These are phyloP conservation scores for Sympetrum striolatum DNA, from an alignment of 2,888 invertebrate genomes.

Conservation along the genomic window DNA sequence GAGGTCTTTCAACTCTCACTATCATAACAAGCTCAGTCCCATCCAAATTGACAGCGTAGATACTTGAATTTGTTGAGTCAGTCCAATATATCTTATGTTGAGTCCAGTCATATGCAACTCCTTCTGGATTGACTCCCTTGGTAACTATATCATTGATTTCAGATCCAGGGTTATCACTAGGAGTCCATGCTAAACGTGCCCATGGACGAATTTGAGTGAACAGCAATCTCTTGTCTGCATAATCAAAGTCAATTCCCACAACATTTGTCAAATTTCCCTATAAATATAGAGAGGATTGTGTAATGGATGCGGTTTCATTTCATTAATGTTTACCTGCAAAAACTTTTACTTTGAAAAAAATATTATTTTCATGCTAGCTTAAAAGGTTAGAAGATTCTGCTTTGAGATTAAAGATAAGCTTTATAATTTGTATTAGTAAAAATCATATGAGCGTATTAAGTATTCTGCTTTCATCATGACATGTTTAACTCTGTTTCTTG, in stretches of 20 bases:
- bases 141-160: constrained; percentile 67
- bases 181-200: constrained; percentile 85
- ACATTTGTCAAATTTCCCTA: constrained; percentile 85
- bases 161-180: constrained; percentile 71
- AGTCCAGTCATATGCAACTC: constrained; percentile 97
- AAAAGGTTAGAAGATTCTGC: too few species aligned
- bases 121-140: constrained; percentile 89
- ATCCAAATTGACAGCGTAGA: constrained; percentile 93
- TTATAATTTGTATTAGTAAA: too few species aligned
- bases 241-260: constrained; percentile 95
- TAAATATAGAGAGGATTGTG: constrained; percentile 22
- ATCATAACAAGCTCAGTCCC: constrained; percentile 90
- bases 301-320: too few species aligned
- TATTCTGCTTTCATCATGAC: too few species aligned
- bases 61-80: constrained; percentile 91
- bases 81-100: constrained; percentile 98
- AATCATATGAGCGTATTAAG: too few species aligned
- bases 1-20: constrained; percentile 87
- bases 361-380: too few species aligned
- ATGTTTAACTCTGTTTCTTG: too few species aligned
- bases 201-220: constrained; percentile 94
- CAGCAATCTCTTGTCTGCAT: constrained; percentile 82
- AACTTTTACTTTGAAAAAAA: too few species aligned
- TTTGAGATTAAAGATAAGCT: too few species aligned
- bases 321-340: too few species aligned